Evolutionary conservation across 2,113 vertebrate genomes (phyloP), one percentile per base, ranked within the genome.

Genomic region (Ailuropoda melanoleuca): DNA sequence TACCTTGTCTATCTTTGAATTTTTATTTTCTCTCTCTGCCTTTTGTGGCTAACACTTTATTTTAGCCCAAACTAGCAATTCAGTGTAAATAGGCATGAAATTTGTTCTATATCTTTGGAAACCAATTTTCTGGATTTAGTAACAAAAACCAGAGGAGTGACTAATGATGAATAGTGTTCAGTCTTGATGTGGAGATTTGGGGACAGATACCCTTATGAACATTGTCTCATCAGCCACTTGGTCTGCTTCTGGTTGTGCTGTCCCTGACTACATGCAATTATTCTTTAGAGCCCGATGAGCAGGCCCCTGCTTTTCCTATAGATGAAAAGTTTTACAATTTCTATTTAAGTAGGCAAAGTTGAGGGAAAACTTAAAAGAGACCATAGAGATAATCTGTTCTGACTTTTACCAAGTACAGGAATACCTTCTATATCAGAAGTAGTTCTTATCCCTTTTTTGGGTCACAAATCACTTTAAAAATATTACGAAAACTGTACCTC

Each of bases 311-410:
- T 78, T 66, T 88, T 85, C 72, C 39, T 62, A 3, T 9, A 86
- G 39, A 37, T 26, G 18, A 29, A 29, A 56, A 84, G 58, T 92
- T 88, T 82, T 82, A 23, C 58, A 31, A 83, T 58, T 85, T 93
- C 70, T 74, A 39, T 48, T 94, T 64, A 81, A 90, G 56, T 62
- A 83, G 83, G 77, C 66, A 80, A 66, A 46, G 94, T 94, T 93
- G 62, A 85, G n/a, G 48, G 39, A 29, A 85, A 26, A 5, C 68
- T 68, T 68, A 72, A 34, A 89, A 93, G 50, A 86, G 55, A 70
- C 68, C 15, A 39, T 39, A 78, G 24, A 96, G 48, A 55, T 58
- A 24, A 68, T 62, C 90, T n/a, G 12, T 91, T 86, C 26, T 62
- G 29, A 64, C 24, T 90, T 90, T 78, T 88, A 14, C 82, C 77